Conservation (phyloP, 2,888 invertebrate genomes). For the Eilema sororculum region DNA sequence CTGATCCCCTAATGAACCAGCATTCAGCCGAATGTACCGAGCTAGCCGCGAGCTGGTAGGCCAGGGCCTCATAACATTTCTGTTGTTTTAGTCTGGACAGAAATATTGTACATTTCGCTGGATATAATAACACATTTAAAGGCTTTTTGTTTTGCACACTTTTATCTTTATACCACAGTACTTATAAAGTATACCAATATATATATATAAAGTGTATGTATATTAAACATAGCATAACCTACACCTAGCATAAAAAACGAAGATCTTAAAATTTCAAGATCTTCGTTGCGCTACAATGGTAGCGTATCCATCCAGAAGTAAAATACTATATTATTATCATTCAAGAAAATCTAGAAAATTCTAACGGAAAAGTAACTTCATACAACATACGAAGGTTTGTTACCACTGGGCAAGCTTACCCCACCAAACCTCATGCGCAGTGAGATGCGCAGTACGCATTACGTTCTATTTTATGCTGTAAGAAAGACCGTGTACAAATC, state of each 20-base stretch:
- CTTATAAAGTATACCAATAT: too few species aligned
- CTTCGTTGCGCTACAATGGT: too few species aligned
- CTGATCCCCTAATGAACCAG: slow-evolving; percentile 1
- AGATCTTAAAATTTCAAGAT: neutral
- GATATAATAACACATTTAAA: too few species aligned
- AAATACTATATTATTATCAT: neutral
- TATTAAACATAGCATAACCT: too few species aligned
- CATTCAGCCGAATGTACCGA: neutral
- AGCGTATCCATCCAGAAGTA: neutral
- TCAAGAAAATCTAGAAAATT: neutral
- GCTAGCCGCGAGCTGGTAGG: neutral
- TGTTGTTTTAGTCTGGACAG: neutral
- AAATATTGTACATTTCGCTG: neutral
- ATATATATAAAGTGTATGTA: too few species aligned
- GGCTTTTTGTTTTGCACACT: too few species aligned
- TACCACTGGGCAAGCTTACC: neutral
- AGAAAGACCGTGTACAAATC: too few species aligned
- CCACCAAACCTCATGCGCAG: neutral
- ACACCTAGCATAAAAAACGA: neutral
- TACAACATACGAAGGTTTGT: neutral
- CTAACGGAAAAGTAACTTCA: neutral
- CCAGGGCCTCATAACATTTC: neutral
- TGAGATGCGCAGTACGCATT: neutral
- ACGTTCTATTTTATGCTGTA: neutral
- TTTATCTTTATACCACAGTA: too few species aligned